phyloP scores from a whole-genome alignment of 2,888 invertebrate species.

The Clusia tigrina region DNA sequence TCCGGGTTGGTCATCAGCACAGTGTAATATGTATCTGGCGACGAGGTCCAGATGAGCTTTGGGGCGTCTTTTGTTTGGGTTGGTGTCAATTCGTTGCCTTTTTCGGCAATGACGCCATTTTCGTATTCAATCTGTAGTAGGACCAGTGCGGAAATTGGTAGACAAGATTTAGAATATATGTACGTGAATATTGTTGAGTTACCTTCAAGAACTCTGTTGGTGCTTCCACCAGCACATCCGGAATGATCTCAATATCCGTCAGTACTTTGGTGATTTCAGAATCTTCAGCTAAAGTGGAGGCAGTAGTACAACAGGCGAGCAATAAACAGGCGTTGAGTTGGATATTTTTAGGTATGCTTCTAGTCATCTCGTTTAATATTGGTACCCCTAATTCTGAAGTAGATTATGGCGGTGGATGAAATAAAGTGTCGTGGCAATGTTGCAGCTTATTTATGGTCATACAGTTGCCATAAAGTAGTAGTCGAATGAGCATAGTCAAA shows the following conservation, averaged over 20 bases:
- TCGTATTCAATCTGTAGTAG: conserved; percentile 40
- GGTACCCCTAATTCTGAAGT: too few relatives aligned
- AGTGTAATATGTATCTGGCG: conserved; percentile 47
- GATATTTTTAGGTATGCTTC: too few relatives aligned
- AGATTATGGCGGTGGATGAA: too few relatives aligned
- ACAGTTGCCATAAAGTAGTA: too few relatives aligned
- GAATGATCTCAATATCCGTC: conserved; percentile 45
- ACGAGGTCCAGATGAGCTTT: conserved; percentile 47
- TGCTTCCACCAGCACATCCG: conserved; percentile 45
- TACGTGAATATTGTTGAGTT: not conserved
- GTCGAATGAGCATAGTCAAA: too few relatives aligned
- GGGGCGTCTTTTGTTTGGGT: conserved; percentile 65
- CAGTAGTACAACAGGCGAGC: too few relatives aligned
- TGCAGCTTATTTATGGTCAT: too few relatives aligned
- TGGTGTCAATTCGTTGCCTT: conserved; percentile 77
- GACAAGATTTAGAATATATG: too few relatives aligned
- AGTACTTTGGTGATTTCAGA: conserved; percentile 39
- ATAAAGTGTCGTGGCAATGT: too few relatives aligned
- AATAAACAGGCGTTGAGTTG: too few relatives aligned
- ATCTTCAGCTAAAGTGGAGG: conserved; percentile 24
- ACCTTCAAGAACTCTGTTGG: conserved; percentile 45
- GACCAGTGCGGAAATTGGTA: not conserved
- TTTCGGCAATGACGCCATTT: conserved; percentile 64
- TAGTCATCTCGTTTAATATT: too few relatives aligned
- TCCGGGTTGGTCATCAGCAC: conserved; percentile 74